Conservation (phyloP, 2,113 vertebrate species). For the Boleophthalmus pectinirostris region DNA sequence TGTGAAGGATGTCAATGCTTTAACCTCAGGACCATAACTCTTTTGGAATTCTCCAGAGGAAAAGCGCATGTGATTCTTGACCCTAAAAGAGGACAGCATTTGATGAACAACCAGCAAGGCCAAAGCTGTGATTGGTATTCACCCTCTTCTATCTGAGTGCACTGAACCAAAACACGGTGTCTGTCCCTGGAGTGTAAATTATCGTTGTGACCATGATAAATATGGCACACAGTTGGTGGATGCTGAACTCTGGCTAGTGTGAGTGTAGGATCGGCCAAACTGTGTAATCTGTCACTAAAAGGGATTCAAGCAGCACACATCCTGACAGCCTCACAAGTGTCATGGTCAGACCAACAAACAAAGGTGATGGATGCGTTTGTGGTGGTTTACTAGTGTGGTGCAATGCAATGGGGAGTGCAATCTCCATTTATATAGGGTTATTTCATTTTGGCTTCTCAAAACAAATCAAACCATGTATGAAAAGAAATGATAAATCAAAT, state of each 20-base stretch:
- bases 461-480: not conserved
- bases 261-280: conserved; percentile 12
- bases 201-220: conserved; percentile 63
- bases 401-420: conserved; percentile 22
- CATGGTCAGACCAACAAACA: conserved; percentile 20
- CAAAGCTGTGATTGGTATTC: conserved; percentile 69
- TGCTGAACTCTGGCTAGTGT: conserved; percentile 41
- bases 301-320: not conserved
- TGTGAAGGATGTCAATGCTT: conserved; percentile 24
- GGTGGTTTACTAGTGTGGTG: not conserved
- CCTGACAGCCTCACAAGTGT: conserved; percentile 44
- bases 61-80: conserved; percentile 53
- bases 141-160: conserved; percentile 51
- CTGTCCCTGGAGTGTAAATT: conserved; percentile 59
- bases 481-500: too few relatives aligned
- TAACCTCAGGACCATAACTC: conserved; percentile 58
- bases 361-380: conserved; percentile 40
- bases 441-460: not conserved
- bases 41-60: conserved; percentile 36
- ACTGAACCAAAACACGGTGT: conserved; percentile 46
- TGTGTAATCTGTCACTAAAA: conserved; percentile 52
- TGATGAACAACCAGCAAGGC: conserved; percentile 71
- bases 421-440: not conserved
- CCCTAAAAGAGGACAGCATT: conserved; percentile 56
- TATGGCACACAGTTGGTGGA: conserved; percentile 26